Conservation (phyloP, 2,888 invertebrate species). For the Drosophila heteroneura region DNA sequence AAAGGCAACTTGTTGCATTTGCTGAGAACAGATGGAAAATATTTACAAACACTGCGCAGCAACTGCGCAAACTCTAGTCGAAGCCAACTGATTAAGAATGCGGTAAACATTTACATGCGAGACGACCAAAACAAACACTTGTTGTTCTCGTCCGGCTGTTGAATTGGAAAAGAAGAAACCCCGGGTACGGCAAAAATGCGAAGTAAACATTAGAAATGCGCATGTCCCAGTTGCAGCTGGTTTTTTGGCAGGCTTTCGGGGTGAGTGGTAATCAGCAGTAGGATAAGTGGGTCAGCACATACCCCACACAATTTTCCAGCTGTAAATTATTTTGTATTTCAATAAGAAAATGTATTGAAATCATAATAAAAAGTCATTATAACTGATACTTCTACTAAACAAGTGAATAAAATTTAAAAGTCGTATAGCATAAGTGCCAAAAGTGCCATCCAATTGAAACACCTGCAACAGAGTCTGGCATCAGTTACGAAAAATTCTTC, state of each 20-base stretch:
- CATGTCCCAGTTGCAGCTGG: slow-evolving; percentile 73
- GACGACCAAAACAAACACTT: slow-evolving; percentile 74
- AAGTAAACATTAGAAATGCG: slow-evolving; percentile 64
- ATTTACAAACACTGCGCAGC: slow-evolving; percentile 53
- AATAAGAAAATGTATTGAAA: not conserved
- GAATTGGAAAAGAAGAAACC: slow-evolving; percentile 25
- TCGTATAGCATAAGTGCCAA: not conserved
- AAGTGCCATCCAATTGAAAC: not conserved
- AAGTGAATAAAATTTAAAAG: not conserved
- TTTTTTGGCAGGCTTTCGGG: slow-evolving; percentile 32
- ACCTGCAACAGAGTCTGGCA: slow-evolving; percentile 15
- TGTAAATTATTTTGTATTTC: slow-evolving; percentile 19
- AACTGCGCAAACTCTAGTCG: slow-evolving; percentile 70
- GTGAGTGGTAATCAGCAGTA: slow-evolving; percentile 53
- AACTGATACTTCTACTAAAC: not conserved
- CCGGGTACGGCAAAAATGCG: slow-evolving; percentile 42
- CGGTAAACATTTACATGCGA: slow-evolving; percentile 65
- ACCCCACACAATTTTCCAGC: slow-evolving; percentile 17
- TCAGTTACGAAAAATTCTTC: slow-evolving; percentile 38
- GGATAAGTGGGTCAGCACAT: slow-evolving; percentile 66
- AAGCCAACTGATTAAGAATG: slow-evolving; percentile 32
- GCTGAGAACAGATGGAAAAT: slow-evolving; percentile 53
- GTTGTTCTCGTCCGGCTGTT: slow-evolving; percentile 43
- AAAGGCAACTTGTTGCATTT: slow-evolving; percentile 53
- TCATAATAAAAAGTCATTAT: too few species aligned